Evolutionary conservation across 1,140 invertebrate genomes (phyloP), one percentile per base, ranked within the genome.

Genomic region (Adoxophyes honmai): DNA sequence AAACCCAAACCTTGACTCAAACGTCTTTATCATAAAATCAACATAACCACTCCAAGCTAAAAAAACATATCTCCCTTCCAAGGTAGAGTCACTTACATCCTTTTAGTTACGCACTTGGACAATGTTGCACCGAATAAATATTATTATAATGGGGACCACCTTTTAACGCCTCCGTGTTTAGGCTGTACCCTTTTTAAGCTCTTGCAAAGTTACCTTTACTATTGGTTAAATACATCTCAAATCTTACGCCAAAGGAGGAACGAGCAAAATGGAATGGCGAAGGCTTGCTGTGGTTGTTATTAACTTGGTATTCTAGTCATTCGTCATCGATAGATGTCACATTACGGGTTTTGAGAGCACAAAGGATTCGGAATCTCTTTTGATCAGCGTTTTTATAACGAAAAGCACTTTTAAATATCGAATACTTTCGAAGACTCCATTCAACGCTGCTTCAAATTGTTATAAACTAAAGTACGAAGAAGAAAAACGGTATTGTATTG

Each of bases 81-180:
- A 28, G 21, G 21, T 6, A 28, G 2, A 28, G 2, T 2, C 21
- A 28, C 21, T 3, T 28, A 28, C 21, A 6, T 6, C 6, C 21
- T 28, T 28, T 28, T 28, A 28, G 21, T 28, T 6, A 28, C 2
- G 21, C 6, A 28, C 21, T 6, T 3, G 21, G 21, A 28, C 6
- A 16, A 48, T 48, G n/a, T 64, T 57, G 51, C 58, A 57, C 33
- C 13, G 66, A 59, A 68, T 59, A 69, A 71, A 73, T 70, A 64
- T 63, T 66, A 70, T 61, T 66, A 70, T 64, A 64, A 75, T 66
- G 35, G 56, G 63, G 67, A 77, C 74, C 76, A 80, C 77, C 75
- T 81, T 79, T 82, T 84, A 82, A 79, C 81, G 76, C 79, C 81
- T 84, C 78, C 34, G 75, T 80, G 74, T 84, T 84, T 80, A 66